phyloP scores from a whole-genome alignment of 1,140 invertebrate species.

The Caenorhabditis inopinata region DNA sequence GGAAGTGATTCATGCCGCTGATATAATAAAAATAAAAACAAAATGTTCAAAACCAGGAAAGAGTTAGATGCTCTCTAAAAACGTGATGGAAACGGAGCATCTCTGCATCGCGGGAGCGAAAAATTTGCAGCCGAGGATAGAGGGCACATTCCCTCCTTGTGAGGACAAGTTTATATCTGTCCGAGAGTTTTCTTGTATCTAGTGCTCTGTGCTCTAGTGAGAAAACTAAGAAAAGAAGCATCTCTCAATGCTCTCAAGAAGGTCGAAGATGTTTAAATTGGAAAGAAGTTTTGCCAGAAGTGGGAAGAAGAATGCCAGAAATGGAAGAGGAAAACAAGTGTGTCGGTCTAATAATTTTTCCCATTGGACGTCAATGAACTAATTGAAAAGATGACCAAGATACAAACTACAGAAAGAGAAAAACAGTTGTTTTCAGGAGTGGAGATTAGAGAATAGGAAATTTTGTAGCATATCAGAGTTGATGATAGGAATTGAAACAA shows the following conservation, averaged over 20 bases:
- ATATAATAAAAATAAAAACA: constrained; percentile 18
- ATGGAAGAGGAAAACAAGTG: neutral
- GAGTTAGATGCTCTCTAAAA: constrained; percentile 13
- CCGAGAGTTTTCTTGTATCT: constrained; percentile 32
- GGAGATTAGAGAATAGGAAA: too few species aligned
- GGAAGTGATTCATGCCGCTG: constrained; percentile 12
- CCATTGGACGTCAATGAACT: constrained; percentile 20
- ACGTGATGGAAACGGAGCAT: neutral
- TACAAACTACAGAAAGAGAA: neutral
- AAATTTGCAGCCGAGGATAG: neutral
- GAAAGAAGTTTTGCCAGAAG: constrained; percentile 11
- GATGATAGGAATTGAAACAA: too few species aligned
- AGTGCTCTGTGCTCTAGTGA: constrained; percentile 11
- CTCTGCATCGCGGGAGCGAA: constrained; percentile 1
- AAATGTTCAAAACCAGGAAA: constrained; percentile 5
- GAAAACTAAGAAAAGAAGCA: neutral
- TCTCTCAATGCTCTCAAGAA: constrained; percentile 21
- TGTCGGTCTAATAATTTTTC: neutral
- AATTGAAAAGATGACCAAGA: neutral
- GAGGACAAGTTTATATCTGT: constrained; percentile 24
- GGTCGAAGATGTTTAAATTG: constrained; percentile 29
- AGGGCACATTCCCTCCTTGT: neutral
- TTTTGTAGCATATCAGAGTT: too few species aligned
- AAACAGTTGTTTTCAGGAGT: neutral
- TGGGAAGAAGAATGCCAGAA: neutral